Percentiles rank a stretch among this genome's conserved stretches.
Evolutionary conservation across 1,140 invertebrate genomes (phyloP).

Genomic region (Procambarus virginalis): DNA sequence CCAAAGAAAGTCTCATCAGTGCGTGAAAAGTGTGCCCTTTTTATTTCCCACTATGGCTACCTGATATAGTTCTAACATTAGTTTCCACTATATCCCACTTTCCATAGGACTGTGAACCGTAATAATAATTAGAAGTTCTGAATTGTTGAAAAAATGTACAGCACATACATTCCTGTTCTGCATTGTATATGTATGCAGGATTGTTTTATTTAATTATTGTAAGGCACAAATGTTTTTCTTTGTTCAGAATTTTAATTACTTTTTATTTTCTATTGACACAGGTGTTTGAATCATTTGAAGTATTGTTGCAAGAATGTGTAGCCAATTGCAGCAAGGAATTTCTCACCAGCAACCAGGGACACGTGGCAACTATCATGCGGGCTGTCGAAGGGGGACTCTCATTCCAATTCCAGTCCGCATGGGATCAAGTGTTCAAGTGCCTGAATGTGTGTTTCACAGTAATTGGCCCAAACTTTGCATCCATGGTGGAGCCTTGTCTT

Average conservation of each 20-base stretch:
- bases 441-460: conserved; percentile 35
- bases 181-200: too few species aligned
- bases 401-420: conserved; percentile 64
- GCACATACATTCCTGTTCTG: too few species aligned
- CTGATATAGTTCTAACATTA: too few species aligned
- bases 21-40: too few species aligned
- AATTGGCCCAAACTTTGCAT: conserved; percentile 38
- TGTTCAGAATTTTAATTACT: background rate
- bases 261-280: conserved; percentile 1
- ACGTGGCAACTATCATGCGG: conserved; percentile 20
- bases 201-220: too few species aligned
- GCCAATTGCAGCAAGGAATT: conserved; percentile 18
- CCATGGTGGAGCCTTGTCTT: conserved; percentile 35
- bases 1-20: too few species aligned
- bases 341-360: background rate
- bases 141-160: too few species aligned
- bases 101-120: too few species aligned
- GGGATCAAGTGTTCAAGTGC: conserved; percentile 52
- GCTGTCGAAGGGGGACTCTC: conserved; percentile 37
- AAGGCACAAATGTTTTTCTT: background rate
- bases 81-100: too few species aligned
- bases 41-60: too few species aligned
- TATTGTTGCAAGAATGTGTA: conserved; percentile 45
- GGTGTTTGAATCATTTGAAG: conserved; percentile 49
- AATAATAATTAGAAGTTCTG: too few species aligned